Percentiles rank a stretch among this genome's conserved stretches.
Conservation (phyloP, 2,888 invertebrate species). For the Trachelus stipa region DNA sequence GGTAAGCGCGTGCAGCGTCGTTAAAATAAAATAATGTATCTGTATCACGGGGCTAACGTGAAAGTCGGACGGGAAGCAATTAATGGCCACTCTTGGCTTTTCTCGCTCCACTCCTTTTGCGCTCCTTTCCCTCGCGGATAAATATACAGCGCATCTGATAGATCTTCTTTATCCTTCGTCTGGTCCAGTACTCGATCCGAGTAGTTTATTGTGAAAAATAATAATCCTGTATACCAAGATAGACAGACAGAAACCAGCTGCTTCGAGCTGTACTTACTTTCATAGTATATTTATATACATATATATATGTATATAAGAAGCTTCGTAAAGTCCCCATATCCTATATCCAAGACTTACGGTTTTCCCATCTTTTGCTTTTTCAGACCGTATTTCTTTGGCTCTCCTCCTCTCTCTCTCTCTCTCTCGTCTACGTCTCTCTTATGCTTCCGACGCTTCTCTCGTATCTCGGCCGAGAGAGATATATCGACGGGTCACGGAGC, state of each 20-base stretch:
- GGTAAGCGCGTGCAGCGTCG: background rate
- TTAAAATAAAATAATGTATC: conserved; percentile 6
- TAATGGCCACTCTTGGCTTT: background rate
- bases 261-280: background rate
- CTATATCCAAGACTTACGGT: background rate
- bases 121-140: background rate
- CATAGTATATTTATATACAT: background rate
- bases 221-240: background rate
- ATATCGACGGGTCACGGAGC: background rate
- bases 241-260: background rate
- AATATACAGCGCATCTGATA: background rate
- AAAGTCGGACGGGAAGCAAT: background rate
- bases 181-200: background rate
- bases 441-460: background rate
- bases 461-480: background rate
- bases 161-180: background rate
- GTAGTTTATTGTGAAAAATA: background rate
- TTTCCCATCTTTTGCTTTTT: background rate
- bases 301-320: background rate
- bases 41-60: background rate
- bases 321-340: background rate
- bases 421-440: background rate
- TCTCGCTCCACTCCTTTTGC: background rate
- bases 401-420: background rate
- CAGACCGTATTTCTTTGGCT: conserved; percentile 16